A percentile compares a stretch with the other conserved stretches of the same genome.
Evolutionary conservation across 2,113 vertebrate species (phyloP).

Genomic region (Bufo gargarizans): DNA sequence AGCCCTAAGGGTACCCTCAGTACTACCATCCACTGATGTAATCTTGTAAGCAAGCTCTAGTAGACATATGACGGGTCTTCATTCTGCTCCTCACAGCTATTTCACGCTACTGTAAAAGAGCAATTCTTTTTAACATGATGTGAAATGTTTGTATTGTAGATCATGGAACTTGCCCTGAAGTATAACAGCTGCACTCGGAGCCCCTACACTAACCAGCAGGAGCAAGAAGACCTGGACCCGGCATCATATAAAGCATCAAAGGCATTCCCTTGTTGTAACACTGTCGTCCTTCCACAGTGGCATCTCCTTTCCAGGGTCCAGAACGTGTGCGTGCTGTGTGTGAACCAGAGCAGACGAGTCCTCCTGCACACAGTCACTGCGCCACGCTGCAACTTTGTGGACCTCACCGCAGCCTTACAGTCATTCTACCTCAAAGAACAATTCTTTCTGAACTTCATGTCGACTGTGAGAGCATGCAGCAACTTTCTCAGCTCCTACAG

Average conservation of each 20-base stretch:
- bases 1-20: too few relatives aligned
- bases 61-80: too few relatives aligned
- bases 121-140: not conserved
- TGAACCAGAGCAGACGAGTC: conserved; percentile 69
- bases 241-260: not conserved
- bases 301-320: conserved; percentile 71
- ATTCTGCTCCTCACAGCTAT: too few relatives aligned
- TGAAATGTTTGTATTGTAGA: conserved; percentile 69
- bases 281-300: conserved; percentile 75
- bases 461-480: conserved; percentile 76
- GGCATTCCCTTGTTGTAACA: conserved; percentile 82
- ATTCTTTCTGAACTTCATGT: conserved; percentile 70
- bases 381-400: conserved; percentile 73
- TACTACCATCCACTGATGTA: too few relatives aligned
- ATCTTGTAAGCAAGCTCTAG: too few relatives aligned
- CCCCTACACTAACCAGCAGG: conserved; percentile 65
- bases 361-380: conserved; percentile 65
- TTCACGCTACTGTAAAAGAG: too few relatives aligned
- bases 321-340: conserved; percentile 87
- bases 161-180: conserved; percentile 86
- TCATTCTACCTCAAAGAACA: conserved; percentile 81
- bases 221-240: conserved; percentile 58
- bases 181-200: conserved; percentile 84
- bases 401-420: conserved; percentile 76
- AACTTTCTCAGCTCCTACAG: conserved; percentile 83